A percentile compares a stretch with the other conserved stretches of the same genome.
Evolutionary conservation across 2,888 invertebrate genomes (phyloP).

Genomic region (Charanyca ferruginea): DNA sequence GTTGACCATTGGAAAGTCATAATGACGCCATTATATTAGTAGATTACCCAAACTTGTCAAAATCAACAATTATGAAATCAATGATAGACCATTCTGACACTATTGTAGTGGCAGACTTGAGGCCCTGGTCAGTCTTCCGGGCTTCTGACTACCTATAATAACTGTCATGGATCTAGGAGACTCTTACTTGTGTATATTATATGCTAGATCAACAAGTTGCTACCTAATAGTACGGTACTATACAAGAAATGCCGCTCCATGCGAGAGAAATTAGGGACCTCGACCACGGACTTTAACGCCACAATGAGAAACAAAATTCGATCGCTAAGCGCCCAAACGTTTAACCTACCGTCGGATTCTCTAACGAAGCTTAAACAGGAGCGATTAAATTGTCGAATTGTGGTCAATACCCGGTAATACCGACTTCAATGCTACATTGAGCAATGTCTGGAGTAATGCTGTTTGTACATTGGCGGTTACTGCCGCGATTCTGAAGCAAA

Average conservation of each 20-base stretch:
- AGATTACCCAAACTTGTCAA: no score
- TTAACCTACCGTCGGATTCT: conserved; percentile 35
- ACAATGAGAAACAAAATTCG: conserved; percentile 20
- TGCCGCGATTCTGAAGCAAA: no score
- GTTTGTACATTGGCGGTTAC: no score
- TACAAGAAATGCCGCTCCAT: background rate
- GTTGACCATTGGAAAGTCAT: no score
- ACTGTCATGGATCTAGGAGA: no score
- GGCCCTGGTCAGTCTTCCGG: no score
- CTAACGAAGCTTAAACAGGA: conserved; percentile 36
- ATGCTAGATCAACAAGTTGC: background rate
- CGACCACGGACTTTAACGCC: background rate
- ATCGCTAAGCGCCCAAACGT: conserved; percentile 18
- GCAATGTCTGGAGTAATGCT: conserved; percentile 15
- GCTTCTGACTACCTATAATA: no score
- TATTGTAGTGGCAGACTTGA: no score
- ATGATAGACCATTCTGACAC: no score
- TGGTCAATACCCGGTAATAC: conserved; percentile 31
- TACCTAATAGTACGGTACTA: background rate
- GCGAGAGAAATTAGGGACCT: background rate
- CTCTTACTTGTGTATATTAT: background rate
- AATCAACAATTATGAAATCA: no score
- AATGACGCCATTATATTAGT: no score
- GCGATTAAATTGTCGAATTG: conserved; percentile 43
- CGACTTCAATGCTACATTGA: conserved; percentile 8